These are phyloP conservation scores for Cryptoleucopteryx plumbea DNA, from an alignment of 2,113 vertebrate genomes.

Conservation along the genomic window DNA sequence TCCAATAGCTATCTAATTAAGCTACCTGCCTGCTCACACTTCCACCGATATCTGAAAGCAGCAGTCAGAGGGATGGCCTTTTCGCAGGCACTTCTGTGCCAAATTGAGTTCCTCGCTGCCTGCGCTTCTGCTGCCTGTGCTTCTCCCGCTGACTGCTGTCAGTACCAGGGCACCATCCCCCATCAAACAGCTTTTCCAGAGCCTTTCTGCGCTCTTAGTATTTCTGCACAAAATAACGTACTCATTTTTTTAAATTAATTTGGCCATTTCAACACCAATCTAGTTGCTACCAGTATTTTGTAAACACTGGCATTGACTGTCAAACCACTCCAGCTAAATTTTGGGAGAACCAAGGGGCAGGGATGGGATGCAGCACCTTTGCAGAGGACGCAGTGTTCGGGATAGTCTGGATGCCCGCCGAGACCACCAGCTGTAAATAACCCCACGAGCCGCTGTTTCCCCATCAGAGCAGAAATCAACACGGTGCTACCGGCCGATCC, in stretches of 20 bases:
- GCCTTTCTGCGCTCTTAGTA: neutral
- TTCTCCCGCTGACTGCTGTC: neutral
- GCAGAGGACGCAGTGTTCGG: neutral
- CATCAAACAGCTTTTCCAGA: neutral
- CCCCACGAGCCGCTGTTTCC: neutral
- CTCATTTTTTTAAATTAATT: neutral
- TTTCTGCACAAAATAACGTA: neutral
- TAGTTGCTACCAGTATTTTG: neutral
- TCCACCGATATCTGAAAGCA: neutral
- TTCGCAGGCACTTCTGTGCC: neutral
- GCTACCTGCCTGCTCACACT: neutral
- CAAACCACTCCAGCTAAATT: neutral
- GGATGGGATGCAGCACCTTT: neutral
- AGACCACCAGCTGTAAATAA: neutral
- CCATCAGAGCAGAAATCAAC: neutral
- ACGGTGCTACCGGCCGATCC: neutral
- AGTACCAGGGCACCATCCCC: neutral
- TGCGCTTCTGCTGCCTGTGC: neutral
- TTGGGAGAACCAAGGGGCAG: accelerated
- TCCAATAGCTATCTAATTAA: neutral
- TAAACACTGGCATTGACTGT: neutral
- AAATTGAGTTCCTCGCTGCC: neutral
- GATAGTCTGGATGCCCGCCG: neutral
- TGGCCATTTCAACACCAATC: neutral
- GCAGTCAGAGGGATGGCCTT: neutral